Conservation (phyloP, 2,888 invertebrate genomes). For the Ethmia dodecea region DNA sequence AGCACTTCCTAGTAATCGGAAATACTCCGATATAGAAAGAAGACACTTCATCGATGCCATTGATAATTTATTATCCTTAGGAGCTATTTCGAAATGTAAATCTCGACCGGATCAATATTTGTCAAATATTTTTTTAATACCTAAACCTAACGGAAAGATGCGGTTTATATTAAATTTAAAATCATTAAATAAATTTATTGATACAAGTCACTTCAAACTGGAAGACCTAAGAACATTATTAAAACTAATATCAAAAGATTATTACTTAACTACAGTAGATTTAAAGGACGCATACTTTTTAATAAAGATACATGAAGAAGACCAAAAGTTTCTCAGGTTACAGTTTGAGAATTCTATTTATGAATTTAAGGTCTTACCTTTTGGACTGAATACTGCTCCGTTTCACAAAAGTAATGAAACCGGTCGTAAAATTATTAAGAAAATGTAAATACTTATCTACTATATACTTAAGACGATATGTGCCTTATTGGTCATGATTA, state of each 20-base stretch:
- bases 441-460: slow-evolving; percentile 8
- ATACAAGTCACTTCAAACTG: slow-evolving; percentile 14
- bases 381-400: slow-evolving; percentile 6
- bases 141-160: slow-evolving; percentile 4
- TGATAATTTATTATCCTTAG: not conserved
- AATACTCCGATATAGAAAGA: slow-evolving; percentile 3
- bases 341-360: slow-evolving; percentile 4
- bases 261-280: slow-evolving; percentile 10
- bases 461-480: slow-evolving; percentile 12
- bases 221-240: slow-evolving; percentile 13
- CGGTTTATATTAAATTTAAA: slow-evolving; percentile 8
- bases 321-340: slow-evolving; percentile 10
- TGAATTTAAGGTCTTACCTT: slow-evolving; percentile 14
- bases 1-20: not conserved
- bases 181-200: slow-evolving; percentile 8
- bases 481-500: slow-evolving; percentile 1
- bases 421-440: slow-evolving; percentile 10
- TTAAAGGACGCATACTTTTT: slow-evolving; percentile 4
- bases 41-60: slow-evolving; percentile 3
- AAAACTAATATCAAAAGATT: slow-evolving; percentile 10
- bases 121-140: slow-evolving; percentile 2
- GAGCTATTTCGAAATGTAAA: slow-evolving; percentile 4
- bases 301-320: slow-evolving; percentile 5
- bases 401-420: slow-evolving; percentile 8
- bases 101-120: slow-evolving; percentile 3